Conservation (phyloP, 2,888 invertebrate species). For the Morinoia aosen region DNA sequence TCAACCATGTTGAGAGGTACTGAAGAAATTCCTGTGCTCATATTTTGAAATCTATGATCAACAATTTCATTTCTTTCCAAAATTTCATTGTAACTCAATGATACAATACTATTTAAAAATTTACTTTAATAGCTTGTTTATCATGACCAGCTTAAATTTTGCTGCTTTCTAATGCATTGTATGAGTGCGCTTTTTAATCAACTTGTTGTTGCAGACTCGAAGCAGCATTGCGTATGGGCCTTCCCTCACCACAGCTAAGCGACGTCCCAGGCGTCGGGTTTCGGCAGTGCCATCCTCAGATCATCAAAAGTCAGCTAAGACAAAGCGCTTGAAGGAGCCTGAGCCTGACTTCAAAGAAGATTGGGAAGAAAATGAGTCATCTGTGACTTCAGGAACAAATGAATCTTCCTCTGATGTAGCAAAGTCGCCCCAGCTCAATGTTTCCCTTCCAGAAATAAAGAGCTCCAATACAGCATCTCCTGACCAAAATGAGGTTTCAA, state of each 20-base stretch:
- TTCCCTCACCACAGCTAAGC: neutral
- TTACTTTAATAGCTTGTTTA: too few species aligned
- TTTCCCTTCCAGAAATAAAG: neutral
- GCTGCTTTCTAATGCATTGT: neutral
- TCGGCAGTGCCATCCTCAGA: neutral
- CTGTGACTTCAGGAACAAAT: neutral
- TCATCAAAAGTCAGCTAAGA: neutral
- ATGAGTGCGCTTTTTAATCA: neutral
- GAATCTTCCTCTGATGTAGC: neutral
- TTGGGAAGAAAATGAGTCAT: neutral
- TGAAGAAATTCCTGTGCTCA: too few species aligned
- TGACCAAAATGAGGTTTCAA: neutral
- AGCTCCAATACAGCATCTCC: neutral
- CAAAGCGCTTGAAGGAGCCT: neutral
- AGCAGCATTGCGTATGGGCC: neutral
- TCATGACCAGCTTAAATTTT: neutral
- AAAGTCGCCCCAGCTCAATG: neutral
- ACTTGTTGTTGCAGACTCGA: neutral
- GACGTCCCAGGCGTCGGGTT: neutral
- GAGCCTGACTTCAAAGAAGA: neutral
- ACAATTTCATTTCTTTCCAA: too few species aligned
- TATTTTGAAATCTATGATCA: too few species aligned
- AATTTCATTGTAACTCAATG: too few species aligned
- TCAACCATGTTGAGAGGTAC: too few species aligned
- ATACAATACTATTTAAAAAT: too few species aligned